Base-by-base conservation (phyloP, 2,888 invertebrate genomes). In the Brachynemurus nebulosus region DNA sequence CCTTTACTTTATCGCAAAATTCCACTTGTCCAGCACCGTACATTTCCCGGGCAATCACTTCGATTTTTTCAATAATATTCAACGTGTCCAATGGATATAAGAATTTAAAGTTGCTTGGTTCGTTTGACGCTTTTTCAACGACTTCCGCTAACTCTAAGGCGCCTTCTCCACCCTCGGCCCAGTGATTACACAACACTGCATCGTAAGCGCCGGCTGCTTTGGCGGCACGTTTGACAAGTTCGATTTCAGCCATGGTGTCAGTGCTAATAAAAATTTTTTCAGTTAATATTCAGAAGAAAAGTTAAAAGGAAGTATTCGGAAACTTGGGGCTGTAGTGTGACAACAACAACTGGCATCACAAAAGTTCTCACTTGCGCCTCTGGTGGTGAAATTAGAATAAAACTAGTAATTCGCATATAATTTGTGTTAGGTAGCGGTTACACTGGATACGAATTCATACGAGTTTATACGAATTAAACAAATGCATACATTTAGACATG, bases 1-100 rank as follows among this genome's bases (percentile, higher is more conserved):
- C 69, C 54, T 74, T 60, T 2, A 91, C 95, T 46, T 76, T 70
- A 3, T 78, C 74, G 0, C 78, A 72, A 42, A 92, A 72, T 49
- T 85, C 78, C 12, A 98, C 76, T 23, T 78, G 69, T 17, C 80
- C 86, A n/a, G 97, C 97, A 2, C 97, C 97, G 58, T 98, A 99
- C 78, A 98, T 95, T 61, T 91, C 84, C 44, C 69, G 76, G 0
- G 96, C 93, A 56, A 98, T 92, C 7, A 65, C 78, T 52, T 74
- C 72, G 50, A 98, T 89, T 68, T 99, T 98, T 2, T 88, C 81
- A 52, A 80, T 76, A 44, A 98, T 74, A 8, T 12, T 23, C 8
- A 86, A 66, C 37, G 76, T 53, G 47, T 80, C 62, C 16, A 81
- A 62, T 3, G 80, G 73, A 57, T 90, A 91, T 7, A 91, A 66